Conservation (phyloP, 2,113 vertebrate genomes). For the Petromus typicus region DNA sequence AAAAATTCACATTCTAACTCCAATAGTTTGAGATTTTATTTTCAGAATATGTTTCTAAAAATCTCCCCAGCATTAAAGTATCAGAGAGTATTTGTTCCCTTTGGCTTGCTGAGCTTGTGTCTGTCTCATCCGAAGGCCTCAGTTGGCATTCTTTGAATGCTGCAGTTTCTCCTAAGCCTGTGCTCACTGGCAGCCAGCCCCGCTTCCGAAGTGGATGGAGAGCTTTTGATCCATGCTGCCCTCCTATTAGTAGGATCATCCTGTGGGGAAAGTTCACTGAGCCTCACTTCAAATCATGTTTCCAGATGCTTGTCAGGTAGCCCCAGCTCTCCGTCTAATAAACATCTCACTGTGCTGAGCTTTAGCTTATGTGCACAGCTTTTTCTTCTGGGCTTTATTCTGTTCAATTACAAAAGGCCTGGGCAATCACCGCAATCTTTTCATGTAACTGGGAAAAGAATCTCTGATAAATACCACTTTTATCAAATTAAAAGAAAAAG, state of each 20-base stretch:
- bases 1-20: background rate
- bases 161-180: background rate
- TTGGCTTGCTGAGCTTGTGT: background rate
- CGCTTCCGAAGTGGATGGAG: background rate
- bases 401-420: background rate
- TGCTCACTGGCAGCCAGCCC: background rate
- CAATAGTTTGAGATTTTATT: background rate
- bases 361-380: background rate
- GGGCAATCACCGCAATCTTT: background rate
- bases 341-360: background rate
- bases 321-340: constrained; percentile 22
- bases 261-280: constrained; percentile 30
- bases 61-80: background rate
- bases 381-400: constrained; percentile 19
- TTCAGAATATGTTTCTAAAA: background rate
- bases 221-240: constrained; percentile 39
- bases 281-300: constrained; percentile 53
- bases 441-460: background rate
- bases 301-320: constrained; percentile 63
- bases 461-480: background rate
- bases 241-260: constrained; percentile 50
- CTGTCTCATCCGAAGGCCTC: background rate
- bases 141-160: background rate
- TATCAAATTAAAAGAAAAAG: constrained; percentile 6
- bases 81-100: constrained; percentile 5